These are phyloP conservation scores for Papilio gigon DNA, from an alignment of 2,888 invertebrate species.

Conservation along the genomic window DNA sequence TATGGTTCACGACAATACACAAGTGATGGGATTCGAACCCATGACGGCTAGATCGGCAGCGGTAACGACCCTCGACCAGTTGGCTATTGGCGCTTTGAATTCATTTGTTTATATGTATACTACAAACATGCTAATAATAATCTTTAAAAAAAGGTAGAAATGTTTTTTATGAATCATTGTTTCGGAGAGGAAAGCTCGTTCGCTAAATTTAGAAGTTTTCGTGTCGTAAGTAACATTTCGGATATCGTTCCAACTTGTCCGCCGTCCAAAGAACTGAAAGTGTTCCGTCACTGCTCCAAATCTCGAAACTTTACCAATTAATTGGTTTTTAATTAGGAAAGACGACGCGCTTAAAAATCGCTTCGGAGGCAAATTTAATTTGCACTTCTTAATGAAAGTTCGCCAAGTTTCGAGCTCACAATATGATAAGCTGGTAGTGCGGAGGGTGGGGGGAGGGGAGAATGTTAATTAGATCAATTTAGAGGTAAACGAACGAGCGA, in stretches of 20 bases:
- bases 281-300: conserved; percentile 35
- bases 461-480: conserved; percentile 64
- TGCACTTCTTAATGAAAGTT: conserved; percentile 70
- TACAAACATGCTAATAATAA: too few relatives aligned
- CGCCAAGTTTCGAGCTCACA: conserved; percentile 52
- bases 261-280: conserved; percentile 21
- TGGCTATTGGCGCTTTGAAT: too few relatives aligned
- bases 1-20: too few relatives aligned
- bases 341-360: conserved; percentile 61
- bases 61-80: too few relatives aligned
- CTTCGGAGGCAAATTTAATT: conserved; percentile 68
- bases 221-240: conserved; percentile 17
- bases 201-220: background rate
- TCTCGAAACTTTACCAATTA: conserved; percentile 44
- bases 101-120: too few relatives aligned
- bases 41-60: too few relatives aligned
- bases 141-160: background rate
- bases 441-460: conserved; percentile 44
- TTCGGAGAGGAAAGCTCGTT: background rate
- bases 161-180: background rate
- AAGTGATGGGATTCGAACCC: too few relatives aligned
- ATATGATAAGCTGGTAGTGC: conserved; percentile 52
- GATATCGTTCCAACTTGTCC: conserved; percentile 24
- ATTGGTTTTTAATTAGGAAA: conserved; percentile 66
- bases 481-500: conserved; percentile 40